Evolutionary conservation across 2,797 vertebrate genomes (phyloP), one percentile per base, ranked within the genome.

Genomic region (Lepidocolaptes lacrymiger): DNA sequence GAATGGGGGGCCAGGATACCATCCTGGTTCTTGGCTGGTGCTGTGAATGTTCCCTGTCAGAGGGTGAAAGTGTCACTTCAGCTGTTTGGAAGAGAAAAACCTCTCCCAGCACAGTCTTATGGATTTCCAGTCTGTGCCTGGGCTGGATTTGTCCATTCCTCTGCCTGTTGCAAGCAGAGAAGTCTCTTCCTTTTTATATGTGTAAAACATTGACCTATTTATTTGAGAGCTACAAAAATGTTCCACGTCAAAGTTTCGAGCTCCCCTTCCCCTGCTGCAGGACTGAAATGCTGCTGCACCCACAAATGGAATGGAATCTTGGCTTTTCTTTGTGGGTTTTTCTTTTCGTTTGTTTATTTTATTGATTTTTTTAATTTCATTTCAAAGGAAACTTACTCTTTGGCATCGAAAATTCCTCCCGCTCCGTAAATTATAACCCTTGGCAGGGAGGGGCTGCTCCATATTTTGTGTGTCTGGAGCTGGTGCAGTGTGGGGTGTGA

Each of bases 131-230:
- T 21, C 62, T 36, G 2, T 78, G 78, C 43, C 54, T 84, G 62
- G 30, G 28, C 56, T 58, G 87, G 46, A 30, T 93, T 69, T 84
- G 14, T 52, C 73, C 41, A 2, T 30, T 56, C 15, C 87, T 56
- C 58, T 44, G 67, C 2, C 39, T 75, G 4, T 1, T 84, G 52
- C 37, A 71, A 59, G 76, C 69, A n/a, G 39, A 89, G 54, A 16
- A 89, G 10, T 79, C 7, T 3, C 66, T 91, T 92, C 87, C 77
- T 78, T 74, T 86, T 75, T 80, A 2, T 56, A 23, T 62, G 77
- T 64, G 68, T 71, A 78, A 93, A 81, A 64, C 91, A 46, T 88
- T 91, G 95, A 96, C 88, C 94, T 91, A 91, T 94, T 96, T 95
- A 73, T 80, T 94, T 46, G 52, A 81, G 76, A 82, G 12, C 52